Evolutionary conservation across 1,140 invertebrate genomes (phyloP).

Genomic region (Meteorus sp.): DNA sequence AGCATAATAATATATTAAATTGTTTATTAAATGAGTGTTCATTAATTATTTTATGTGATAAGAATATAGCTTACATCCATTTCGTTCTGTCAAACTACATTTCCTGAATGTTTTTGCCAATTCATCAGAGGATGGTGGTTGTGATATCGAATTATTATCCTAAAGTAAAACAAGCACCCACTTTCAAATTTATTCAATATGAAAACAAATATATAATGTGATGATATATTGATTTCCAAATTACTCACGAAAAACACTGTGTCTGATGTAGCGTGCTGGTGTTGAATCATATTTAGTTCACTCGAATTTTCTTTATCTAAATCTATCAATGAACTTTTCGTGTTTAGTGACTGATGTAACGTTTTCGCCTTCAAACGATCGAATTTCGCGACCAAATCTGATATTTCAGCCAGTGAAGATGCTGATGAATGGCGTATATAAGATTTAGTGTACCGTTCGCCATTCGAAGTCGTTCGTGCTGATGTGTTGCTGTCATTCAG

Average conservation of each 20-base stretch:
- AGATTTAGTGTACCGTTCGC: background rate
- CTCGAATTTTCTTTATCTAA: background rate
- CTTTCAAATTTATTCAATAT: constrained; percentile 6
- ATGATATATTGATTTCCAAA: constrained; percentile 9
- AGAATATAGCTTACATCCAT: no score
- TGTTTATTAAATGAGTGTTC: no score
- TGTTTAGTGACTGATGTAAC: background rate
- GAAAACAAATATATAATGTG: constrained; percentile 12
- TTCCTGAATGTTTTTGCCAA: no score
- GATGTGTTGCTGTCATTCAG: constrained; percentile 26
- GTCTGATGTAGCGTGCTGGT: constrained; percentile 34
- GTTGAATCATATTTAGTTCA: constrained; percentile 16
- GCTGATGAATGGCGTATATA: background rate
- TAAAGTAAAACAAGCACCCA: background rate
- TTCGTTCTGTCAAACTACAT: no score
- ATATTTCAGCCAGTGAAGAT: background rate
- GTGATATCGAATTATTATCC: no score
- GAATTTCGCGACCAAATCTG: constrained; percentile 2
- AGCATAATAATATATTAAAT: no score
- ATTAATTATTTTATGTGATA: no score
- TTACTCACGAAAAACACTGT: constrained; percentile 45
- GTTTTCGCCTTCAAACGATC: background rate
- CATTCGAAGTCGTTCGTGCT: background rate
- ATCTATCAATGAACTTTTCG: background rate
- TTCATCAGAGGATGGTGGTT: no score